phyloP scores from a whole-genome alignment of 2,797 vertebrate species.

The Coracias cyanogaster region DNA sequence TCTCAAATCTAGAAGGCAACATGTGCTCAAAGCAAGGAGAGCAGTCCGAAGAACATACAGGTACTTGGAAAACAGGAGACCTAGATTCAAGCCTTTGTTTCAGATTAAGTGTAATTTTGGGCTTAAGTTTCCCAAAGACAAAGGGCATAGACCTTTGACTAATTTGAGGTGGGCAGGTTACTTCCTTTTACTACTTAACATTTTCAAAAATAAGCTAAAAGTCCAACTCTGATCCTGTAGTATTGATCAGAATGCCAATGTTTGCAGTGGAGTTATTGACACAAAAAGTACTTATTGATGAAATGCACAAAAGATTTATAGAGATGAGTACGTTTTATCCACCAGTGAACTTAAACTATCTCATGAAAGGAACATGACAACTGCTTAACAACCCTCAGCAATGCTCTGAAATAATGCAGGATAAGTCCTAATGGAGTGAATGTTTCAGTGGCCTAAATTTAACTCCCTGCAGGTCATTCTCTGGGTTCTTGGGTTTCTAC shows the following conservation, averaged over 20 bases:
- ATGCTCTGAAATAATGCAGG: neutral
- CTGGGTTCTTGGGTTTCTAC: neutral
- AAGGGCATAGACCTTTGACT: neutral
- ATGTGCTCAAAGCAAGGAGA: neutral
- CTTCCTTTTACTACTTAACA: neutral
- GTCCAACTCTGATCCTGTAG: neutral
- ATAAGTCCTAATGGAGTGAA: neutral
- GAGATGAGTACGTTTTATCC: neutral
- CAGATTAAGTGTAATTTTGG: neutral
- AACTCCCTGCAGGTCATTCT: neutral
- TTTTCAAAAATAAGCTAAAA: neutral
- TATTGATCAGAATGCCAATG: neutral
- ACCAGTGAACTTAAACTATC: neutral
- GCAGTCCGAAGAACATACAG: neutral
- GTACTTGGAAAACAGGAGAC: neutral
- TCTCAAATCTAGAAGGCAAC: neutral
- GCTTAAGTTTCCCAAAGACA: neutral
- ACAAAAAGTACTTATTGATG: neutral
- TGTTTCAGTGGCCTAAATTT: neutral
- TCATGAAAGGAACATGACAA: neutral
- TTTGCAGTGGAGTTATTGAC: neutral
- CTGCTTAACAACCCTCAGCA: neutral
- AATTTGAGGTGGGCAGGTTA: neutral
- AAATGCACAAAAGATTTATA: neutral
- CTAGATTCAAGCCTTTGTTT: neutral